These are phyloP conservation scores for Thinocorus orbignyianus DNA, from an alignment of 2,113 vertebrate genomes.

Conservation along the genomic window DNA sequence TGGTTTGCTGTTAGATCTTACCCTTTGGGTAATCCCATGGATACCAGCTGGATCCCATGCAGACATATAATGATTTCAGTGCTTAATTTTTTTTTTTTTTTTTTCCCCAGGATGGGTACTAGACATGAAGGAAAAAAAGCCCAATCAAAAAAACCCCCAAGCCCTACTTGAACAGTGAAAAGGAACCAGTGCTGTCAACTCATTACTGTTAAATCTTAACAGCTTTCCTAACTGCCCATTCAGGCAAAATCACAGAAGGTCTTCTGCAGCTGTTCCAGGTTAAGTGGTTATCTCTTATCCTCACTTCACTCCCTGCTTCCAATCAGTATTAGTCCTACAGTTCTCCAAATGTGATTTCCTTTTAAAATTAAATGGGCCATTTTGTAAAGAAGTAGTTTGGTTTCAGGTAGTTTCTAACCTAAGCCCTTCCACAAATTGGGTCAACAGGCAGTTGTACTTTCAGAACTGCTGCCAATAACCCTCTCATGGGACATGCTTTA, in stretches of 20 bases:
- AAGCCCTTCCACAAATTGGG: background rate
- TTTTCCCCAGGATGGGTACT: background rate
- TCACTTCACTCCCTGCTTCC: background rate
- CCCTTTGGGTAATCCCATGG: background rate
- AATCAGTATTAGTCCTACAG: background rate
- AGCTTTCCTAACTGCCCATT: background rate
- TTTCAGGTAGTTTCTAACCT: background rate
- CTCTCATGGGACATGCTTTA: background rate
- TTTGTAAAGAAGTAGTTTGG: background rate
- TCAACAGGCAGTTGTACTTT: background rate
- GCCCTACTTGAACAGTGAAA: background rate
- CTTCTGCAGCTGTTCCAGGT: background rate
- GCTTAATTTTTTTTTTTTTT: background rate
- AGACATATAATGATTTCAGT: background rate
- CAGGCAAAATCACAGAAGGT: background rate
- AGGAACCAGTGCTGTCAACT: background rate
- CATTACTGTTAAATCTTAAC: background rate
- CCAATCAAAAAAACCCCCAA: background rate
- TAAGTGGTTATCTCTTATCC: background rate
- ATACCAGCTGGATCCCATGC: background rate
- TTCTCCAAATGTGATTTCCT: background rate
- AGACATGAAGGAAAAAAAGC: background rate
- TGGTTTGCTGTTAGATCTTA: background rate
- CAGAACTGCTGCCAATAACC: background rate
- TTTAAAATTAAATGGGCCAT: background rate